Conservation (phyloP, 2,113 vertebrate species). For the Jaculus jaculus region DNA sequence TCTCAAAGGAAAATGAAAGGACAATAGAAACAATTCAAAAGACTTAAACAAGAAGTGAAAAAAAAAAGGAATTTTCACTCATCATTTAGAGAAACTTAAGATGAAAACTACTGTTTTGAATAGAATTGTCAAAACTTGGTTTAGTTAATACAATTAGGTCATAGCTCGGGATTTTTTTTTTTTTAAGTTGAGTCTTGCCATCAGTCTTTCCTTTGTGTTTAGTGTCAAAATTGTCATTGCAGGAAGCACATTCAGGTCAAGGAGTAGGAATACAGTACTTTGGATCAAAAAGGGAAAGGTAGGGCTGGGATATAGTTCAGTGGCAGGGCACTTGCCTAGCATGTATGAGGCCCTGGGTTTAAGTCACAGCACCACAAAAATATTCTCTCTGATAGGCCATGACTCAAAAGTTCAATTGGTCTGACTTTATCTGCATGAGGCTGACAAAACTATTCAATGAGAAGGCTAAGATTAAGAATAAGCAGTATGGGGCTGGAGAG, state of each 20-base stretch:
- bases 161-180: slow-evolving; percentile 5
- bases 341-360: background rate
- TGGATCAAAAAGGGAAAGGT: background rate
- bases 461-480: slow-evolving; percentile 20
- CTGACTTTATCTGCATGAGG: background rate
- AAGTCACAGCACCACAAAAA: background rate
- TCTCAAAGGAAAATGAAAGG: slow-evolving; percentile 55
- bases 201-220: slow-evolving; percentile 28
- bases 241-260: background rate
- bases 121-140: slow-evolving; percentile 13
- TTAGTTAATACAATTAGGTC: slow-evolving; percentile 46
- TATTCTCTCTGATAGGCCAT: background rate
- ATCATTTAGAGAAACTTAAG: slow-evolving; percentile 31
- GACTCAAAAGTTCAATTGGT: background rate
- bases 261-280: background rate
- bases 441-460: background rate
- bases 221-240: background rate
- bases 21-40: slow-evolving; percentile 56
- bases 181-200: background rate
- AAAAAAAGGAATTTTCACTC: background rate
- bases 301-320: background rate
- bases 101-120: slow-evolving; percentile 37
- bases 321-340: background rate
- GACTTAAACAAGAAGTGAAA: slow-evolving; percentile 25
- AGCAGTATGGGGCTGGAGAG: background rate